These are phyloP conservation scores for Vanessa cardui DNA, from an alignment of 2,888 invertebrate genomes.

Conservation along the genomic window DNA sequence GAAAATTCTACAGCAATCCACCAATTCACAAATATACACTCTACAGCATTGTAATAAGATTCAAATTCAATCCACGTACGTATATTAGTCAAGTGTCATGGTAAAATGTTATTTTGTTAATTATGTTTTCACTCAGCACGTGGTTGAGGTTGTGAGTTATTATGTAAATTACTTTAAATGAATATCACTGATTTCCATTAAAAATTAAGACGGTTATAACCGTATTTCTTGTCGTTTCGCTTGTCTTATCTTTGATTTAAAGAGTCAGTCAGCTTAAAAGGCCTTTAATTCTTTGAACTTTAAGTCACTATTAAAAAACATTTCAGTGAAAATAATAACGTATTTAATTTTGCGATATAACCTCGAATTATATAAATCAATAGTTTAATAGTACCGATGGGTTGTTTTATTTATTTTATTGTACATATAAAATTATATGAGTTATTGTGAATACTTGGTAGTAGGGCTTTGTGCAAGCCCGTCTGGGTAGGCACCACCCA, in stretches of 20 bases:
- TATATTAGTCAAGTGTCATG: conserved; percentile 19
- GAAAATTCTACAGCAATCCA: no score
- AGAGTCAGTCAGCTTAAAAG: conserved; percentile 26
- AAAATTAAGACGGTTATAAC: conserved; percentile 17
- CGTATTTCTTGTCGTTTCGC: conserved; percentile 8
- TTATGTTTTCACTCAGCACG: conserved; percentile 31
- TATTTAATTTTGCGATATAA: background rate
- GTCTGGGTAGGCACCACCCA: no score
- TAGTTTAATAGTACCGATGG: no score
- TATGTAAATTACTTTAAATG: conserved; percentile 2
- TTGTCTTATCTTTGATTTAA: conserved; percentile 37
- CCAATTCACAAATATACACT: no score
- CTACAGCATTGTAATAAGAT: no score
- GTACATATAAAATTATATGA: background rate
- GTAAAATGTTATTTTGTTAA: conserved; percentile 27
- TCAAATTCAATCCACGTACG: no score
- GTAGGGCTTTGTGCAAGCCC: no score
- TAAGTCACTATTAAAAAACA: conserved; percentile 15
- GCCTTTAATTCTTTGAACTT: conserved; percentile 18
- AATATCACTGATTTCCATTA: conserved; percentile 20
- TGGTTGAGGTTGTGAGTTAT: conserved; percentile 25
- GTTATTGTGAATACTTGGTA: no score
- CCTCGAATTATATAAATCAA: background rate
- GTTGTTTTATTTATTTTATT: no score
- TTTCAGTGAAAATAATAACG: conserved; percentile 23